These are phyloP conservation scores for Sylvicola cinctus DNA, from an alignment of 2,888 invertebrate species.

Conservation along the genomic window DNA sequence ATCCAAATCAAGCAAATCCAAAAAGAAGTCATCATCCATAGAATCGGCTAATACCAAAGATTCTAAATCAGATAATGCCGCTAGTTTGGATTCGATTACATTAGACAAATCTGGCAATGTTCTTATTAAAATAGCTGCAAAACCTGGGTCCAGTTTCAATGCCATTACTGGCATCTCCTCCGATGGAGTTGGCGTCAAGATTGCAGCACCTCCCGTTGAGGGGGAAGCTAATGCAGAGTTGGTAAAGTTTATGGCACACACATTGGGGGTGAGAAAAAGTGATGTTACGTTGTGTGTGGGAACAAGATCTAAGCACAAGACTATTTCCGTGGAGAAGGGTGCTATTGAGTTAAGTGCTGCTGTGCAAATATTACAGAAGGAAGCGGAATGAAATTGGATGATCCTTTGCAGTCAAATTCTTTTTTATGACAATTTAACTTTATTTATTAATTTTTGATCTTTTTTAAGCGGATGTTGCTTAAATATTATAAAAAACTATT, in stretches of 20 bases:
- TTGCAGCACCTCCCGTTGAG: constrained; percentile 61
- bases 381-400: constrained; percentile 14
- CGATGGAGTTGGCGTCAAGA: constrained; percentile 52
- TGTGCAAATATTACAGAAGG: constrained; percentile 23
- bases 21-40: too few relatives aligned
- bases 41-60: too few relatives aligned
- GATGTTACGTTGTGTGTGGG: constrained; percentile 44
- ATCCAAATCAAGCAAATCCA: too few relatives aligned
- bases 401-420: too few relatives aligned
- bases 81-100: too few relatives aligned
- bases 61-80: too few relatives aligned
- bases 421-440: too few relatives aligned
- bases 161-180: constrained; percentile 37
- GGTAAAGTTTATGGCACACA: constrained; percentile 43
- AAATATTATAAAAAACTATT: too few relatives aligned
- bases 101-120: constrained; percentile 38
- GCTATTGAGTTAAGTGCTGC: constrained; percentile 25
- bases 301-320: constrained; percentile 35
- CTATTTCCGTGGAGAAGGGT: constrained; percentile 27
- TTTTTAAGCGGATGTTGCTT: too few relatives aligned
- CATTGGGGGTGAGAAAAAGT: constrained; percentile 48
- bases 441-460: too few relatives aligned
- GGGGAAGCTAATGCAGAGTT: constrained; percentile 63
- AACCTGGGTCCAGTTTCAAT: constrained; percentile 55
- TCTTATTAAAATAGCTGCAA: constrained; percentile 41